A percentile compares a stretch with the other conserved stretches of the same genome.
phyloP scores from a whole-genome alignment of 2,113 vertebrate genomes.

The Podilymbus podiceps region DNA sequence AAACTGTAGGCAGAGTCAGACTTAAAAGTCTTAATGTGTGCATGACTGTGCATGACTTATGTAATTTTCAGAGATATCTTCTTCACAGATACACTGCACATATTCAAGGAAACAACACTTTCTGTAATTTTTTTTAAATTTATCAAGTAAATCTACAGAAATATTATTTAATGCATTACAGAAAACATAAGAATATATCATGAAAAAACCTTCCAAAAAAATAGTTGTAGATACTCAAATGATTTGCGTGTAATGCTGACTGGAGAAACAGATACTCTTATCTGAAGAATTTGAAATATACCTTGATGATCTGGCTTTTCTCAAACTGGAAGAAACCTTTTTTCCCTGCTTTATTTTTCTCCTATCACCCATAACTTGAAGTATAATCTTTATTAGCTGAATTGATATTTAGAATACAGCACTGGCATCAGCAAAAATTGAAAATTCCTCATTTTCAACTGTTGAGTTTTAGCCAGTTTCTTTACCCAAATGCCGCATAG shows the following conservation, averaged over 20 bases:
- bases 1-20: neutral
- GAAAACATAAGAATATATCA: neutral
- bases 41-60: neutral
- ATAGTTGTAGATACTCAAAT: neutral
- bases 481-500: neutral
- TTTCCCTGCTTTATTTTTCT: conserved; percentile 18
- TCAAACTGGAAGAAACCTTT: neutral
- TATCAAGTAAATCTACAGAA: neutral
- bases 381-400: conserved; percentile 20
- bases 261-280: neutral
- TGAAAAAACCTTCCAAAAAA: neutral
- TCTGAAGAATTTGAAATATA: neutral
- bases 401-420: neutral
- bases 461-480: neutral
- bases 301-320: neutral
- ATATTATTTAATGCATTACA: neutral
- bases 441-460: neutral
- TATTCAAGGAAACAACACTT: neutral
- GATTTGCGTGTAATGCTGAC: neutral
- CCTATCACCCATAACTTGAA: conserved; percentile 4
- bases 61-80: neutral
- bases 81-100: neutral
- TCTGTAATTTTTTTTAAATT: neutral
- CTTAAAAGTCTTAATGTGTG: neutral
- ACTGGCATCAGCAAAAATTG: neutral